Conservation (phyloP, 2,888 invertebrate species). For the Napeogenes sylphis region DNA sequence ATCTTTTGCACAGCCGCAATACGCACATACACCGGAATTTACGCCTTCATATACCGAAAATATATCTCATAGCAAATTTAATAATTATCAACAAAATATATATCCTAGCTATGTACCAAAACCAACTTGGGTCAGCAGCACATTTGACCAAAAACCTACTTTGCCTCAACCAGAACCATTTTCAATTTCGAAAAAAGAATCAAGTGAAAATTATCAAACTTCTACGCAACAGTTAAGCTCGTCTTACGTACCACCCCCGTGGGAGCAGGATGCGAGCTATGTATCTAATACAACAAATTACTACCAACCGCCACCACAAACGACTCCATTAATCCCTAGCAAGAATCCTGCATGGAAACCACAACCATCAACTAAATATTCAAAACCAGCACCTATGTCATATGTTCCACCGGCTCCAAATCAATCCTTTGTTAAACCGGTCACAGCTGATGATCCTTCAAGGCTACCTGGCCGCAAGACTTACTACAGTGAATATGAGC, state of each 20-base stretch:
- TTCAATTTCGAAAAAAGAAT: slow-evolving; percentile 47
- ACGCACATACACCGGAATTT: slow-evolving; percentile 33
- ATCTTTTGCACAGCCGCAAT: slow-evolving; percentile 29
- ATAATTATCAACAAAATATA: slow-evolving; percentile 41
- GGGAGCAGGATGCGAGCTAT: slow-evolving; percentile 68
- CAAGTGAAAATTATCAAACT: slow-evolving; percentile 54
- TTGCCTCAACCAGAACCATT: slow-evolving; percentile 51
- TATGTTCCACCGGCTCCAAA: slow-evolving; percentile 72
- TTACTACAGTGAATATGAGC: slow-evolving; percentile 72
- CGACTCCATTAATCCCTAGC: slow-evolving; percentile 41
- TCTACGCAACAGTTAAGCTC: slow-evolving; percentile 58
- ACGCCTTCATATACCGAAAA: slow-evolving; percentile 50
- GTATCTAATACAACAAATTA: slow-evolving; percentile 52
- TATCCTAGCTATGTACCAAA: slow-evolving; percentile 55
- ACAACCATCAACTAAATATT: slow-evolving; percentile 48
- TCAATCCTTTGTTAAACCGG: slow-evolving; percentile 66
- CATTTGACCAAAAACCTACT: slow-evolving; percentile 39
- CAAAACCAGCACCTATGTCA: slow-evolving; percentile 59
- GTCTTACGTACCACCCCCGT: slow-evolving; percentile 70
- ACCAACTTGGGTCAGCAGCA: slow-evolving; percentile 52
- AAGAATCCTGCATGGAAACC: slow-evolving; percentile 54
- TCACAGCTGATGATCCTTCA: slow-evolving; percentile 46
- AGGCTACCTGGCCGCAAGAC: slow-evolving; percentile 64
- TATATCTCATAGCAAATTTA: slow-evolving; percentile 43
- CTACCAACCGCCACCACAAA: slow-evolving; percentile 52